Evolutionary conservation across 2,888 invertebrate species (phyloP).

Genomic region (Hedychridium roseum): DNA sequence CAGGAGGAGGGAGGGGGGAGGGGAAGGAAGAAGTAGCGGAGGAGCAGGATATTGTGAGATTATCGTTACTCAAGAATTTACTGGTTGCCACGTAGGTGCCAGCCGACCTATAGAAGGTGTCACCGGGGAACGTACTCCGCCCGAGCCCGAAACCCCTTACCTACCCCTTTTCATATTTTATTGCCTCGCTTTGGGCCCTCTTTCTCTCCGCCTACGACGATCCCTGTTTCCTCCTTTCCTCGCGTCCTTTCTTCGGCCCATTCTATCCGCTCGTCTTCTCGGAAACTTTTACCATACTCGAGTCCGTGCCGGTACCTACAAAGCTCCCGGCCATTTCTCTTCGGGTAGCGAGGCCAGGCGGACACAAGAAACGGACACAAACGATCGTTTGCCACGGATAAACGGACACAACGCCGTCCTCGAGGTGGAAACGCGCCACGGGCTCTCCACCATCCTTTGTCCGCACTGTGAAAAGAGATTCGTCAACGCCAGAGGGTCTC

Average conservation of each 20-base stretch:
- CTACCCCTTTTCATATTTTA: constrained; percentile 13
- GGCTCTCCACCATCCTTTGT: constrained; percentile 23
- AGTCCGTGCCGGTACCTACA: constrained; percentile 13
- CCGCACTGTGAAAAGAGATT: constrained; percentile 21
- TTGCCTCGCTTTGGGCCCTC: constrained; percentile 8
- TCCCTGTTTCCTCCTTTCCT: neutral
- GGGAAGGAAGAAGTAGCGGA: constrained; percentile 28
- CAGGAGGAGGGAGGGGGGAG: constrained; percentile 2
- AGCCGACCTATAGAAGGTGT: constrained; percentile 20
- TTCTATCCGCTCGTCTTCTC: constrained; percentile 1
- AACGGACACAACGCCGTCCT: constrained; percentile 13
- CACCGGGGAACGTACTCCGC: constrained; percentile 17
- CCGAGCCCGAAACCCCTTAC: neutral
- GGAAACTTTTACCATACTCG: constrained; percentile 26
- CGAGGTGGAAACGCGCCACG: constrained; percentile 2
- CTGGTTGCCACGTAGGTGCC: constrained; percentile 28
- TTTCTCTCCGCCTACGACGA: neutral
- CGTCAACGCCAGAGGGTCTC: constrained; percentile 17
- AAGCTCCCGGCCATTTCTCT: constrained; percentile 25
- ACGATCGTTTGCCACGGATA: constrained; percentile 19
- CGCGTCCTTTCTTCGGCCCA: neutral
- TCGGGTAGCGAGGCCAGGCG: constrained; percentile 4
- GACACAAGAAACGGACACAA: constrained; percentile 20
- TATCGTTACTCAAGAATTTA: constrained; percentile 49
- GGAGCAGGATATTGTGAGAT: constrained; percentile 35